These are phyloP conservation scores for Lampropteryx suffumata DNA, from an alignment of 2,888 invertebrate genomes.

Conservation along the genomic window DNA sequence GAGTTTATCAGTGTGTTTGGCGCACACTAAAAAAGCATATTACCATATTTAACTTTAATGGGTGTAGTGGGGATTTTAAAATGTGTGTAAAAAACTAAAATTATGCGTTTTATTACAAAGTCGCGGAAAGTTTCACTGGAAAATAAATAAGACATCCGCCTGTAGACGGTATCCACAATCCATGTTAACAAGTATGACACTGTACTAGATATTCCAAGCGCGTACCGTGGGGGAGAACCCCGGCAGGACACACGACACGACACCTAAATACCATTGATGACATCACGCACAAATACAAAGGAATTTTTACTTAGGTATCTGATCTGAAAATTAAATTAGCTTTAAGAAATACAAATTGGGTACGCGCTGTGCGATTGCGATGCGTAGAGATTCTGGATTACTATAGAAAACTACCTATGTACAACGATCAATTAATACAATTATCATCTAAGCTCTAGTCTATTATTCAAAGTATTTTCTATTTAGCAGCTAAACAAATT, in stretches of 20 bases:
- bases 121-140: too few species aligned
- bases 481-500: too few species aligned
- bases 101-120: too few species aligned
- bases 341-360: constrained; percentile 29
- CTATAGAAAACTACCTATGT: neutral
- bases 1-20: too few species aligned
- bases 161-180: constrained; percentile 33
- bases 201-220: constrained; percentile 53
- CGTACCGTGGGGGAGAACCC: constrained; percentile 68
- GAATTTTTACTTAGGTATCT: constrained; percentile 44
- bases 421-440: too few species aligned
- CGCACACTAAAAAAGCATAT: too few species aligned
- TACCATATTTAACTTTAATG: too few species aligned
- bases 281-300: constrained; percentile 56
- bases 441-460: too few species aligned
- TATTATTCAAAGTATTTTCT: too few species aligned
- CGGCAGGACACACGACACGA: constrained; percentile 56
- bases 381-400: neutral
- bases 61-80: too few species aligned
- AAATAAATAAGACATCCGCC: constrained; percentile 45
- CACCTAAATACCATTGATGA: constrained; percentile 61
- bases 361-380: constrained; percentile 17
- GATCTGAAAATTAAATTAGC: constrained; percentile 34
- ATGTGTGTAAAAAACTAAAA: too few species aligned
- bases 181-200: constrained; percentile 42